Evolutionary conservation across 2,797 vertebrate species (phyloP).

Genomic region (Mico argentatus): DNA sequence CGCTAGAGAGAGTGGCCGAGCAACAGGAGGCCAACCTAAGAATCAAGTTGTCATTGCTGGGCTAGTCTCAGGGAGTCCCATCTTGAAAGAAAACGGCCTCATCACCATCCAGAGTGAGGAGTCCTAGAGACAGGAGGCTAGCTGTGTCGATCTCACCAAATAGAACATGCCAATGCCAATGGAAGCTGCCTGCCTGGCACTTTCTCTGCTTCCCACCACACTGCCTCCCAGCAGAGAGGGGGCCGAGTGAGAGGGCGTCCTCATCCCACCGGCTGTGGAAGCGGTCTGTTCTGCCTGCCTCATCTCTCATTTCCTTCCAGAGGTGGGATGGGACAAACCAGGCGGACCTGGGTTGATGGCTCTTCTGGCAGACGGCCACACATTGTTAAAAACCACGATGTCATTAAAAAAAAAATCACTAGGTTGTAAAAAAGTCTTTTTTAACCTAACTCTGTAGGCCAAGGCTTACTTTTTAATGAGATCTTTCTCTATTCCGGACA

Average conservation of each 20-base stretch:
- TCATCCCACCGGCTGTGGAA: too few relatives aligned
- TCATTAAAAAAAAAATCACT: not conserved
- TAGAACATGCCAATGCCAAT: accelerated
- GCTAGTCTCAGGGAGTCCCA: not conserved
- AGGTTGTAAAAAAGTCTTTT: not conserved
- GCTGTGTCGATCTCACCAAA: accelerated
- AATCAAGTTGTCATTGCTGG: not conserved
- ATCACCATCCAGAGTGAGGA: accelerated
- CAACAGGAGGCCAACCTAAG: too few relatives aligned
- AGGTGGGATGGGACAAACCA: not conserved
- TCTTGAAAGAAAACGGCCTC: not conserved
- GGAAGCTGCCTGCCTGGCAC: accelerated
- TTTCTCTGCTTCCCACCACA: not conserved
- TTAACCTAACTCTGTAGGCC: not conserved
- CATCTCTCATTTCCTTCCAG: not conserved
- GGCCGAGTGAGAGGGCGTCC: not conserved
- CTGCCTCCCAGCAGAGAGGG: not conserved
- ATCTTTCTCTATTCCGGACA: not conserved
- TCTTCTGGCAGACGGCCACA: not conserved
- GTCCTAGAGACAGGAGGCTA: accelerated
- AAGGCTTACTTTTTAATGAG: not conserved
- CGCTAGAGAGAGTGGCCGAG: accelerated
- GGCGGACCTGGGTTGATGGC: not conserved
- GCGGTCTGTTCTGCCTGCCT: not conserved
- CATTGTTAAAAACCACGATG: not conserved